Conservation (phyloP, 2,888 invertebrate genomes). For the Metallyticus violacea region DNA sequence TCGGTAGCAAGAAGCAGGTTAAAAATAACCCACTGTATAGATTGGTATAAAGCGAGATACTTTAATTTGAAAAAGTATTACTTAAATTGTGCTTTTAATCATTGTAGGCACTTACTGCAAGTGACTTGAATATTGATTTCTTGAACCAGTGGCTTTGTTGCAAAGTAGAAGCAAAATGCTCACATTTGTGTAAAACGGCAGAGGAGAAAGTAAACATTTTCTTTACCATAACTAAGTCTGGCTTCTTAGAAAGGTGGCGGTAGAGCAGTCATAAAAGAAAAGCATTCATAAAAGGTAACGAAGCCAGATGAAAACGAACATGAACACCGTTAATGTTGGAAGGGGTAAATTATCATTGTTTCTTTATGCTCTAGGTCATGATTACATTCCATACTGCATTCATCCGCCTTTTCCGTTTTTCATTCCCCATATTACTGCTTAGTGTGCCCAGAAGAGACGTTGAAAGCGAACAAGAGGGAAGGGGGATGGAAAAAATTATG, state of each 20-base stretch:
- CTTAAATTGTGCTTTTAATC: no score
- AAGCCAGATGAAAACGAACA: no score
- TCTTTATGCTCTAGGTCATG: background rate
- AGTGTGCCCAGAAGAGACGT: background rate
- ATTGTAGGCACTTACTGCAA: no score
- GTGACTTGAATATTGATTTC: background rate
- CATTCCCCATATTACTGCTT: no score
- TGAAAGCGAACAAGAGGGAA: background rate
- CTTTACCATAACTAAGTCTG: background rate
- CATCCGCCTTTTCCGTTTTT: no score
- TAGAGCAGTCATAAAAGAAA: background rate
- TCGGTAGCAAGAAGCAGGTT: no score
- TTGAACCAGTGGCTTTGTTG: background rate
- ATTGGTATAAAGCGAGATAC: no score
- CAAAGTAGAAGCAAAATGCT: background rate
- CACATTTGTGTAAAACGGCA: background rate
- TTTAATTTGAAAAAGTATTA: no score
- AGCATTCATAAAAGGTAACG: background rate
- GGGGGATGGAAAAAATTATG: background rate
- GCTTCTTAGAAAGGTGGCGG: background rate
- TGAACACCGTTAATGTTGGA: no score
- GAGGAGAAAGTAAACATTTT: background rate
- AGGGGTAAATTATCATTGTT: background rate
- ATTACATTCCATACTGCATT: no score
- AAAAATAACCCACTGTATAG: no score